Base-by-base conservation (phyloP, 2,888 invertebrate genomes). In the Erpobdella octoculata region DNA sequence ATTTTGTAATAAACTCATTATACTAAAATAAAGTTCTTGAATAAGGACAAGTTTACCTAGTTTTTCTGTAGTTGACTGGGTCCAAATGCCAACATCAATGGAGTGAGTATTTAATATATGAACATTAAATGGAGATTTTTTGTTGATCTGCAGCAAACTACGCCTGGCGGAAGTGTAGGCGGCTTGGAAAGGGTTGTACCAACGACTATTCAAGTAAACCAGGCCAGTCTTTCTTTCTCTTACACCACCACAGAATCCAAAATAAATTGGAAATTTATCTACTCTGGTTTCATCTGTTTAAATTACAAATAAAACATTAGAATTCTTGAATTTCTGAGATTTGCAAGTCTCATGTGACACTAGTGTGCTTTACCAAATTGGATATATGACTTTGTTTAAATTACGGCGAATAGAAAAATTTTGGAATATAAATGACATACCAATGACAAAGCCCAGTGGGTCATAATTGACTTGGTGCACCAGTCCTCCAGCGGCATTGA, bases 401-500 rank as follows among this genome's bases (percentile, higher is more conserved):
- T 1, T 28, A 18, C 6, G 25, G 25, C 15, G 12, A 9, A n/a
- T 8, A 4, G 90, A 0, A 93, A 93, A 70, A 96, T 85, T 82
- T 92, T 93, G 62, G 95, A 86, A 81, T 93, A 92, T 0, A 94
- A 92, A 84, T 0, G 94, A 93, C 81, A 95, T 94, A 80, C 92
- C 91, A 35, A 93, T 91, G 73, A 93, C 92, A 80, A 93, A 92
- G 0, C 96, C 96, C 77, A 92, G 93, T 0, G 95, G 95, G 28
- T 93, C 92, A 76, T 94, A 88, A 89, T 91, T 91, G 70, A 95
- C 91, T 86, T 94, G 93, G 74, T 94, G 86, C 62, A 94, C 91
- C 0, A 92, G 91, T 84, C 92, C 91, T 65, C 95, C 95, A 78
- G 93, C 92, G 81, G 92, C 91, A 82, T 93, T 93, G 85, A 94